Evolutionary conservation across 2,888 invertebrate genomes (phyloP).

Genomic region (Argyresthia goedartella): DNA sequence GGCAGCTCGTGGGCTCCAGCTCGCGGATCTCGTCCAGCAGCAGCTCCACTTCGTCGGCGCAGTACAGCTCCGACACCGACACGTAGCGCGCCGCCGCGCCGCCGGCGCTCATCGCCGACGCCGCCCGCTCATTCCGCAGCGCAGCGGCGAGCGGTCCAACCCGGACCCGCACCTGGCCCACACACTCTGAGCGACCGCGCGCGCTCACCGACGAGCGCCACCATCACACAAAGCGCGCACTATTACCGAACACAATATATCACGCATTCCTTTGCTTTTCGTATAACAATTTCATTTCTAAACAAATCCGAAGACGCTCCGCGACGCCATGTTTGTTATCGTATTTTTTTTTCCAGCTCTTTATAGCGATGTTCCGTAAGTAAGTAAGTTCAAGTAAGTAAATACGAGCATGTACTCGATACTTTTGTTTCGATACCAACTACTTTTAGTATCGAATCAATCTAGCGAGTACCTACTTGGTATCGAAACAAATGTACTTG

Average conservation of each 20-base stretch:
- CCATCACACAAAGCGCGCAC: not conserved
- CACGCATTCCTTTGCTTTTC: no score
- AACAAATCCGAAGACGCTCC: conserved; percentile 43
- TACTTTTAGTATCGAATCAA: no score
- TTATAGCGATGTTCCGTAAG: no score
- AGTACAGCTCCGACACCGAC: conserved; percentile 68
- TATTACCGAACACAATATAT: no score
- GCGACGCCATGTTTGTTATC: conserved; percentile 64
- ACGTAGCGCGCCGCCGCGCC: conserved; percentile 66
- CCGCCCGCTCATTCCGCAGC: no score
- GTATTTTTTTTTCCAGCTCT: conserved; percentile 21
- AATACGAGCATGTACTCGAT: no score
- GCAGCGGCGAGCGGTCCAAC: conserved; percentile 33
- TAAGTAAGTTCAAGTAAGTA: no score
- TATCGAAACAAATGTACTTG: no score
- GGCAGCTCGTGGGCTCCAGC: conserved; percentile 66
- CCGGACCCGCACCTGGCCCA: conserved; percentile 1
- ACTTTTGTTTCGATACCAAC: no score
- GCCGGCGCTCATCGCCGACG: conserved; percentile 35
- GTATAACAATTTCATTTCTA: conserved; percentile 21
- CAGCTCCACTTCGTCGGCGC: conserved; percentile 69
- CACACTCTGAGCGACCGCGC: not conserved
- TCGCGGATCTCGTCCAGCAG: conserved; percentile 66
- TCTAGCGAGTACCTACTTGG: no score
- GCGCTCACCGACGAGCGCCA: no score